Conservation (phyloP, 1,140 invertebrate species). For the Olivierus martensii region DNA sequence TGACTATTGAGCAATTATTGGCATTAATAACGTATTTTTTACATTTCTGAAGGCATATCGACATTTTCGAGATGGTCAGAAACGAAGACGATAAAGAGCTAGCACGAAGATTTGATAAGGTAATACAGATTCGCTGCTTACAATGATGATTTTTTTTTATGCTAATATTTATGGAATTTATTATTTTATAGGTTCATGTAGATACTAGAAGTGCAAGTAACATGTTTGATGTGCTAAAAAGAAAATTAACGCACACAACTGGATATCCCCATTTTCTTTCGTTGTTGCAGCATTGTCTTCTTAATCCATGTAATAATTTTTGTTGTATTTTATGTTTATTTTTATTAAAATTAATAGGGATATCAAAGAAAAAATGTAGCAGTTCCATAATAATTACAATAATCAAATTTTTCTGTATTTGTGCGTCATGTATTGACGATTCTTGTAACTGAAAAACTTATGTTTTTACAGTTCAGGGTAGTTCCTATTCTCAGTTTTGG, state of each 20-base stretch:
- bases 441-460: too few relatives aligned
- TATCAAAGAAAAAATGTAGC: too few relatives aligned
- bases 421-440: too few relatives aligned
- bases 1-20: too few relatives aligned
- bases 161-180: not conserved
- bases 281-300: constrained; percentile 74
- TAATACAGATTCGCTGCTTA: constrained; percentile 25
- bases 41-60: constrained; percentile 46
- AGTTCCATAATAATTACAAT: constrained; percentile 40
- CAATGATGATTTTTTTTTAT: not conserved
- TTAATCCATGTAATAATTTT: constrained; percentile 81
- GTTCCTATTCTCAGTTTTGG: constrained; percentile 79
- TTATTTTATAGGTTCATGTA: constrained; percentile 55
- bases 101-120: constrained; percentile 68
- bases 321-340: too few relatives aligned
- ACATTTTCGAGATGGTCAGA: constrained; percentile 97
- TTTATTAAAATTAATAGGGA: too few relatives aligned
- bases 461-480: constrained; percentile 48
- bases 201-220: constrained; percentile 84
- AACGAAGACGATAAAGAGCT: constrained; percentile 93
- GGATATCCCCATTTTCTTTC: constrained; percentile 89
- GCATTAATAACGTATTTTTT: too few relatives aligned
- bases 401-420: too few relatives aligned
- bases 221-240: constrained; percentile 86
- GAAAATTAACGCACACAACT: constrained; percentile 79